Conservation (phyloP, 1,140 invertebrate species). For the Nomia melanderi region DNA sequence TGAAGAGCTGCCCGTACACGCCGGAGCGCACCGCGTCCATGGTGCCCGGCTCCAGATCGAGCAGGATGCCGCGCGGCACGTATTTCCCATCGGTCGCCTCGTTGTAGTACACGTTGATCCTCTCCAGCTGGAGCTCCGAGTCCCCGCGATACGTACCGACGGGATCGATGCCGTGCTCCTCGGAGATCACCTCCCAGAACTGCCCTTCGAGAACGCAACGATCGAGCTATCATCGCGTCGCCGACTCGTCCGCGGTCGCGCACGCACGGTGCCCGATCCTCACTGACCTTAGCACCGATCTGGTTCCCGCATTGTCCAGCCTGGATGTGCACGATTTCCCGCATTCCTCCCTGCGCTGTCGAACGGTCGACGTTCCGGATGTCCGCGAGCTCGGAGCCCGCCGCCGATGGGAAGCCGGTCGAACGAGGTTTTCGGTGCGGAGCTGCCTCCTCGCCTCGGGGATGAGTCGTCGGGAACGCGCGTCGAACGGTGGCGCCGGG, state of each 20-base stretch:
- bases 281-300: conserved; percentile 91
- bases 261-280: background rate
- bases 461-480: conserved; percentile 3
- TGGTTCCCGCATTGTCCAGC: conserved; percentile 96
- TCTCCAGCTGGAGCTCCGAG: conserved; percentile 91
- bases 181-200: conserved; percentile 95
- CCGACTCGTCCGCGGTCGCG: background rate
- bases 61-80: conserved; percentile 92
- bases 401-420: background rate
- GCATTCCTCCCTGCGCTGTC: conserved; percentile 83
- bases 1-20: conserved; percentile 92
- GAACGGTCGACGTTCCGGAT: background rate
- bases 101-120: conserved; percentile 96
- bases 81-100: conserved; percentile 93
- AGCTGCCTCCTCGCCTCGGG: conserved; percentile 24
- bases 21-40: conserved; percentile 94
- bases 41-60: conserved; percentile 93
- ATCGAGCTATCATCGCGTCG: no score
- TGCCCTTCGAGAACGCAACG: conserved; percentile 65
- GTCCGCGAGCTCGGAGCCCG: background rate
- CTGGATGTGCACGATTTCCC: conserved; percentile 95
- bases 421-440: background rate
- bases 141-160: conserved; percentile 92
- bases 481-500: background rate
- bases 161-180: conserved; percentile 94